Conservation (phyloP, 1,140 invertebrate genomes). For the Hycleus cichorii region DNA sequence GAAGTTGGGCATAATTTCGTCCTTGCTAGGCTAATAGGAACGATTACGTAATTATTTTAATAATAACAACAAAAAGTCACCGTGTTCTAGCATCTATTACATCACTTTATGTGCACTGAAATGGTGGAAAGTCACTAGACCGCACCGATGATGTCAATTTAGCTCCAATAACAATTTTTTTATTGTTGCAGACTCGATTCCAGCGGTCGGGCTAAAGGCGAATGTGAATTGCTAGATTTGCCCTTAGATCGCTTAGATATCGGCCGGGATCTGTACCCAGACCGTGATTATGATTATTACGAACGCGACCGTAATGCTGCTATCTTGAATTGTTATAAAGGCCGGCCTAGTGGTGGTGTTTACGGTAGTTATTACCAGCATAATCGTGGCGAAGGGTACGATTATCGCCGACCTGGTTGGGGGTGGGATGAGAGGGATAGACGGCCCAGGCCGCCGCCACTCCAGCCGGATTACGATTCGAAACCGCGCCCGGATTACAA, state of each 20-base stretch:
- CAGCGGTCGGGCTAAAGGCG: conserved; percentile 53
- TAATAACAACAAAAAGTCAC: background rate
- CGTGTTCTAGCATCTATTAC: background rate
- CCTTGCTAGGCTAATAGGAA: background rate
- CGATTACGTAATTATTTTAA: background rate
- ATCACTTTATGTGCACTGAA: conserved; percentile 10
- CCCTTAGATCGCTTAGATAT: conserved; percentile 58
- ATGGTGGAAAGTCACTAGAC: conserved; percentile 6
- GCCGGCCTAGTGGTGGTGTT: background rate
- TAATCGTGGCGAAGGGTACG: background rate
- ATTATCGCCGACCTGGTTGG: conserved; percentile 7
- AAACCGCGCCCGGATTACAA: too few species aligned
- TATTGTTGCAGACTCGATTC: conserved; percentile 51
- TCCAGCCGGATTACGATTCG: conserved; percentile 16
- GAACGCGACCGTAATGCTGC: conserved; percentile 56
- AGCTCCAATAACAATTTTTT: background rate
- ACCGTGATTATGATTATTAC: conserved; percentile 70
- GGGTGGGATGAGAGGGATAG: conserved; percentile 10
- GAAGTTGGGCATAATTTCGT: background rate
- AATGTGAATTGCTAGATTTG: conserved; percentile 65
- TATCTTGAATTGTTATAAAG: conserved; percentile 37
- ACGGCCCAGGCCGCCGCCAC: conserved; percentile 8
- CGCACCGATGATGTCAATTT: conserved; percentile 2
- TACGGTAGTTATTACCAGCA: background rate
- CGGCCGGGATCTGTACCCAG: conserved; percentile 53